Evolutionary conservation across 37 sponge, comb jelly and placozoan genomes (phyloP).

Genomic region (Aphrocallistes beatrix): DNA sequence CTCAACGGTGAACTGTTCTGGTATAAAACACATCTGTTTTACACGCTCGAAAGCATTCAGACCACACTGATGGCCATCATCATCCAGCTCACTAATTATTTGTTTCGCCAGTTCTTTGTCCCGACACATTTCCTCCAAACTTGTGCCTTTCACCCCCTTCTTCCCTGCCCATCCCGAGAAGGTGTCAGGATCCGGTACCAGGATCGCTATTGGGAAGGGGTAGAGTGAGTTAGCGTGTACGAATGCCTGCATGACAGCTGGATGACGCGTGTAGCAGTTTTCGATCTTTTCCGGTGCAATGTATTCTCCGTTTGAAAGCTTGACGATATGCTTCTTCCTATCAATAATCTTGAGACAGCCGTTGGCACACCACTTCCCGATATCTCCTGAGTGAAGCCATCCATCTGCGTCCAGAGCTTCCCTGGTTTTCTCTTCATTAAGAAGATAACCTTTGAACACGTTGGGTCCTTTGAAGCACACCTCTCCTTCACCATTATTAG

Average conservation of each 20-base stretch:
- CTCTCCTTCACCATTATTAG: constrained; percentile 78
- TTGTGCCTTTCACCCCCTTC: constrained; percentile 27
- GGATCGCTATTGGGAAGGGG: constrained; percentile 43
- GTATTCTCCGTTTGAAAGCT: constrained; percentile 86
- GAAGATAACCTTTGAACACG: constrained; percentile 74
- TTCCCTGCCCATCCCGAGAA: constrained; percentile 49
- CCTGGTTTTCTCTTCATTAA: constrained; percentile 70
- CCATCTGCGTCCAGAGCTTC: constrained; percentile 82
- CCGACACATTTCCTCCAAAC: constrained; percentile 59
- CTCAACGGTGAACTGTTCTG: constrained; percentile 8
- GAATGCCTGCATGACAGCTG: constrained; percentile 60
- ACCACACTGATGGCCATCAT: not conserved
- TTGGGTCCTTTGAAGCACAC: constrained; percentile 82
- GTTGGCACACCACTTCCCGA: constrained; percentile 83
- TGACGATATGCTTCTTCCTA: constrained; percentile 92
- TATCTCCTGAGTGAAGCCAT: constrained; percentile 92
- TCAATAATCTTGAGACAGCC: constrained; percentile 85
- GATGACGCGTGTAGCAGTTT: constrained; percentile 50
- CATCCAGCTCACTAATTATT: not conserved
- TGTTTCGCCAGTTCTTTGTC: constrained; percentile 30
- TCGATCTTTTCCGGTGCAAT: constrained; percentile 97
- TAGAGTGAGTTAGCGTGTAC: constrained; percentile 82
- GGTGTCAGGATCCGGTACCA: constrained; percentile 80
- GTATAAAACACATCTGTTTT: not conserved
- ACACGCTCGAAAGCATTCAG: not conserved